These are phyloP conservation scores for Polyommatus iphigenia DNA, from an alignment of 2,888 invertebrate genomes.

Conservation along the genomic window DNA sequence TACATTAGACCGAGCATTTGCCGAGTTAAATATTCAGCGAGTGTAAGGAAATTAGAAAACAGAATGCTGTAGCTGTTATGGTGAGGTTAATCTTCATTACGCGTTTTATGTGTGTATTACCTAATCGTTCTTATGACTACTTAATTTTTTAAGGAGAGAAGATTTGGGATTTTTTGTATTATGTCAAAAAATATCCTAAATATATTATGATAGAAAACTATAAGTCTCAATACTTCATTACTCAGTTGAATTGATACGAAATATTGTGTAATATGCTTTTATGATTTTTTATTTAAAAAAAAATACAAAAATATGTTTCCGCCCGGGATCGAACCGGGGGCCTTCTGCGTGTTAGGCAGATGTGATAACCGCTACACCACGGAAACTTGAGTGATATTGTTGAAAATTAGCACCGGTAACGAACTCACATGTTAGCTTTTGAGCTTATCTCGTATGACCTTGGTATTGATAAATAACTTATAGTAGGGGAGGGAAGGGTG, in stretches of 20 bases:
- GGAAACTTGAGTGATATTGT: slow-evolving; percentile 75
- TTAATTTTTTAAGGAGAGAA: not conserved
- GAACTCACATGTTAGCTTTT: not conserved
- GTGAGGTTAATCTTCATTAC: not conserved
- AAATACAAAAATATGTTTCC: slow-evolving; percentile 80
- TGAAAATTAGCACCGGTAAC: not conserved
- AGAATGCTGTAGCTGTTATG: not conserved
- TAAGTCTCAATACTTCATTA: too few relatives aligned
- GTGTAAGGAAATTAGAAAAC: not conserved
- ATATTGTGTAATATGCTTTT: too few relatives aligned
- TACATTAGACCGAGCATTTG: not conserved
- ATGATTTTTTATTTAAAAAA: too few relatives aligned
- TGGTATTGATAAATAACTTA: too few relatives aligned
- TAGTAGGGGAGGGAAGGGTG: too few relatives aligned
- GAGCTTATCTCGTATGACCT: not conserved
- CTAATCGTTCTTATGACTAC: not conserved
- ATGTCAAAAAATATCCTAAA: too few relatives aligned
- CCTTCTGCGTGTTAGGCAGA: slow-evolving; percentile 96
- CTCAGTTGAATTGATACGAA: too few relatives aligned
- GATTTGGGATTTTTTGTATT: not conserved
- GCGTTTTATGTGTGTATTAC: not conserved
- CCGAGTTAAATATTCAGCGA: not conserved
- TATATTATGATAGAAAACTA: too few relatives aligned
- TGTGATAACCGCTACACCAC: slow-evolving; percentile 96
- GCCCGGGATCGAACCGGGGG: slow-evolving; percentile 94